These are phyloP conservation scores for Lumbricus terrestris DNA, from an alignment of 2,888 invertebrate genomes.

Conservation along the genomic window DNA sequence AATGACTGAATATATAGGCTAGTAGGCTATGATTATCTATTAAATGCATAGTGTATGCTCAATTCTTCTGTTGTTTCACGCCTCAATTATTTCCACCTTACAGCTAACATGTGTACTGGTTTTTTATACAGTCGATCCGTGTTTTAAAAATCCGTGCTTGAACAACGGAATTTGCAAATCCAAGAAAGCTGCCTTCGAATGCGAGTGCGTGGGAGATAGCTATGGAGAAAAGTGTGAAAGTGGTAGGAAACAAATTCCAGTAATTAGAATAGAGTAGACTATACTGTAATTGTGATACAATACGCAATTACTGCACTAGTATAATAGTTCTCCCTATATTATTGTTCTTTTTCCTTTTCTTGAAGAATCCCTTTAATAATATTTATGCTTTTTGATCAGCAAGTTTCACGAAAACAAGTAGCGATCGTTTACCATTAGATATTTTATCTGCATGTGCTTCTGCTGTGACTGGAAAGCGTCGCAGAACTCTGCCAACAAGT, in stretches of 20 bases:
- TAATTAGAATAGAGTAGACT: not conserved
- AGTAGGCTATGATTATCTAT: not conserved
- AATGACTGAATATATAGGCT: not conserved
- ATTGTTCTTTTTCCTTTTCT: too few species aligned
- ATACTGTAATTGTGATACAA: too few species aligned
- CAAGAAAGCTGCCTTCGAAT: not conserved
- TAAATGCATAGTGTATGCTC: too few species aligned
- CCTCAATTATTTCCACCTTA: not conserved
- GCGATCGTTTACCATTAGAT: too few species aligned
- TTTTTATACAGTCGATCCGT: not conserved
- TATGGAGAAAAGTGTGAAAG: not conserved
- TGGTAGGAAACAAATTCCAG: not conserved
- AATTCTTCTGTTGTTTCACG: not conserved
- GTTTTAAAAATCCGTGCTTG: not conserved
- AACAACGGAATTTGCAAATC: not conserved
- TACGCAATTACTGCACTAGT: too few species aligned
- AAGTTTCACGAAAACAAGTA: too few species aligned
- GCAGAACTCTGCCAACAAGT: too few species aligned
- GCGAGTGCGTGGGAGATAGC: not conserved
- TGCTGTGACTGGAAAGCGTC: too few species aligned
- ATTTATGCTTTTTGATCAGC: too few species aligned
- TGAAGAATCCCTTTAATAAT: too few species aligned
- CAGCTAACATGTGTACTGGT: not conserved
- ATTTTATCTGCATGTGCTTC: too few species aligned
- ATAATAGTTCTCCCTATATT: too few species aligned